Percentiles rank a stretch among this genome's conserved stretches.
Conservation (phyloP, 2,888 invertebrate genomes). For the Lydus trimaculatus region DNA sequence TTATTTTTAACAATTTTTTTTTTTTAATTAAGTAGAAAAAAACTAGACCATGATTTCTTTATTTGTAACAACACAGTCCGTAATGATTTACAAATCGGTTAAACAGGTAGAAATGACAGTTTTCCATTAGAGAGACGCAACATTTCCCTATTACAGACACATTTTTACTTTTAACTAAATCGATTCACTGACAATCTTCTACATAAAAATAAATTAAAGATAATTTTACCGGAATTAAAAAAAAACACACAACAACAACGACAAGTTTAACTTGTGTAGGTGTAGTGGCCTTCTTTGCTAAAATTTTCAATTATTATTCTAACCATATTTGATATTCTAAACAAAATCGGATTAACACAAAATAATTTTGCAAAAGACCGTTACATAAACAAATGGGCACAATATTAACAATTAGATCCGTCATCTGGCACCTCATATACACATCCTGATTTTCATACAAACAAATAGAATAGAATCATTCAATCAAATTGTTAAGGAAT, state of each 20-base stretch:
- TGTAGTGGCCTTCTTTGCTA: background rate
- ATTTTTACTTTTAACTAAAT: slow-evolving; percentile 1
- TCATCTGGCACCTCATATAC: slow-evolving; percentile 14
- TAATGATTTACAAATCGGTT: background rate
- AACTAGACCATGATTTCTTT: background rate
- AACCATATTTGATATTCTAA: background rate
- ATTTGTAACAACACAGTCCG: background rate
- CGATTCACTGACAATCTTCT: background rate
- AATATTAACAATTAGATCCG: slow-evolving; percentile 7
- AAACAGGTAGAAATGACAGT: background rate
- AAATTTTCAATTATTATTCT: background rate
- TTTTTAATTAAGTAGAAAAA: background rate
- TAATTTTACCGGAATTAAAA: background rate
- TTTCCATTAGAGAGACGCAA: background rate
- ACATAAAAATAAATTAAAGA: background rate
- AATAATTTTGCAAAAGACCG: slow-evolving; percentile 6
- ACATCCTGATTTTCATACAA: slow-evolving; percentile 11
- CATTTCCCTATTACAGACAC: background rate
- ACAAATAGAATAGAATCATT: background rate
- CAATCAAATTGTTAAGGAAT: slow-evolving; percentile 4
- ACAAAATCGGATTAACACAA: background rate
- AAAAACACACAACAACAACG: background rate
- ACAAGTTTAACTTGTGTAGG: background rate
- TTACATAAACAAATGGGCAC: slow-evolving; percentile 9
- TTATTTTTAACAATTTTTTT: background rate